phyloP scores from a whole-genome alignment of 2,113 vertebrate species.

The Nanorana parkeri region DNA sequence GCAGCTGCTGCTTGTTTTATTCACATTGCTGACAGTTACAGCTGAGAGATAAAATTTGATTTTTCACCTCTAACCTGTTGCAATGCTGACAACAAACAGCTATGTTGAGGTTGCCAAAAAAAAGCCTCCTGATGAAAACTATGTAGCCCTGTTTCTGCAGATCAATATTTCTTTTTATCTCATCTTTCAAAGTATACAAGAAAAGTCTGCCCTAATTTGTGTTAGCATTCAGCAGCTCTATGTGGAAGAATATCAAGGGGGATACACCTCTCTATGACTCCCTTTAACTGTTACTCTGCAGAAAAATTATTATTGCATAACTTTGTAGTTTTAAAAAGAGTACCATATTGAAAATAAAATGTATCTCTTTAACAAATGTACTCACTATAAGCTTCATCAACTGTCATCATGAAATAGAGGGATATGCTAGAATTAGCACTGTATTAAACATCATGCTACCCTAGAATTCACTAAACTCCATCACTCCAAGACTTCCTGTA shows the following conservation, averaged over 20 bases:
- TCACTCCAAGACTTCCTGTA: too few relatives aligned
- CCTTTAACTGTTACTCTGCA: conserved; percentile 1
- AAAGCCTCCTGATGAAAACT: conserved; percentile 16
- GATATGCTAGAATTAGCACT: too few relatives aligned
- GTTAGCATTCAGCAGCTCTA: background rate
- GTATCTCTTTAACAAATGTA: too few relatives aligned
- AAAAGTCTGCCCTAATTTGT: conserved; percentile 13
- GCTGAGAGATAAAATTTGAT: conserved; percentile 49
- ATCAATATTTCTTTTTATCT: conserved; percentile 29
- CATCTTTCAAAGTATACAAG: conserved; percentile 9
- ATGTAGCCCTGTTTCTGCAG: background rate
- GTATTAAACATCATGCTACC: too few relatives aligned
- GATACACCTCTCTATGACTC: background rate
- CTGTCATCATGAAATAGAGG: too few relatives aligned
- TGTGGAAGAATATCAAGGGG: conserved; percentile 2
- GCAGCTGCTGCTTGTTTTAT: conserved; percentile 52
- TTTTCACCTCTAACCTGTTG: conserved; percentile 53
- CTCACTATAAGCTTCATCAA: too few relatives aligned
- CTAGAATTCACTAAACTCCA: too few relatives aligned
- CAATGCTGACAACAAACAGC: conserved; percentile 45
- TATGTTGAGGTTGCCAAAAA: background rate
- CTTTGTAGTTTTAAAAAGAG: too few relatives aligned
- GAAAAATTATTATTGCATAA: too few relatives aligned
- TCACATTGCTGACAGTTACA: conserved; percentile 45
- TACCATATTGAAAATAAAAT: too few relatives aligned